Conservation (phyloP, 2,113 vertebrate species). For the Hiodon tergisus region DNA sequence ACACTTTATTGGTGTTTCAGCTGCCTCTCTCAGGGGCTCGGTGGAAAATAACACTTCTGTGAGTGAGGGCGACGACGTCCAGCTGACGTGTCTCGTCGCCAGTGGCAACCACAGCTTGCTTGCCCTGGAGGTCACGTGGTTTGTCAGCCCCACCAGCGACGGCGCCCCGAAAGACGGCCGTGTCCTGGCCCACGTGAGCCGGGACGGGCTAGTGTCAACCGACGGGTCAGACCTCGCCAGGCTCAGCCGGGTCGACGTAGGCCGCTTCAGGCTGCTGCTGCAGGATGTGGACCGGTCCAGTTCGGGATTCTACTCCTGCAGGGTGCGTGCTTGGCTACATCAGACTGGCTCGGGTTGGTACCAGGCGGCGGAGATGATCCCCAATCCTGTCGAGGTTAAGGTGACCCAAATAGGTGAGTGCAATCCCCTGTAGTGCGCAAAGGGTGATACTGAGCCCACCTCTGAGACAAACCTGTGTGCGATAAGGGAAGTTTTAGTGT, state of each 20-base stretch:
- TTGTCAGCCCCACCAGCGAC: conserved; percentile 2
- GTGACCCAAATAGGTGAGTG: conserved; percentile 36
- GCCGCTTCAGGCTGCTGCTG: conserved; percentile 24
- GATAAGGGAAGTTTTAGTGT: too few relatives aligned
- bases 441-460: neutral
- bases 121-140: conserved; percentile 37
- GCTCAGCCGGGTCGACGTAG: conserved; percentile 21
- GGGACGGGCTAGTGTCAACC: conserved; percentile 27
- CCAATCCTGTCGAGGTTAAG: conserved; percentile 28
- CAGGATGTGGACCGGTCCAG: conserved; percentile 32
- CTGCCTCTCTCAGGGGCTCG: conserved; percentile 32
- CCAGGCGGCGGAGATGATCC: conserved; percentile 36
- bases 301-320: conserved; percentile 38
- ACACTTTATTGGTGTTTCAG: conserved; percentile 27
- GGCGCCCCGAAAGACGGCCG: neutral
- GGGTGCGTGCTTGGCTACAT: conserved; percentile 30
- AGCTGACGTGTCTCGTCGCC: conserved; percentile 34
- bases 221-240: conserved; percentile 27
- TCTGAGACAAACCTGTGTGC: neutral
- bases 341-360: conserved; percentile 30
- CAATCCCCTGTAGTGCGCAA: neutral
- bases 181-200: conserved; percentile 32
- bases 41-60: conserved; percentile 31
- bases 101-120: conserved; percentile 4
- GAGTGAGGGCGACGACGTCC: conserved; percentile 30